A percentile compares a stretch with the other conserved stretches of the same genome.
Evolutionary conservation across 2,113 vertebrate genomes (phyloP).

Genomic region (Calidris pugnax): DNA sequence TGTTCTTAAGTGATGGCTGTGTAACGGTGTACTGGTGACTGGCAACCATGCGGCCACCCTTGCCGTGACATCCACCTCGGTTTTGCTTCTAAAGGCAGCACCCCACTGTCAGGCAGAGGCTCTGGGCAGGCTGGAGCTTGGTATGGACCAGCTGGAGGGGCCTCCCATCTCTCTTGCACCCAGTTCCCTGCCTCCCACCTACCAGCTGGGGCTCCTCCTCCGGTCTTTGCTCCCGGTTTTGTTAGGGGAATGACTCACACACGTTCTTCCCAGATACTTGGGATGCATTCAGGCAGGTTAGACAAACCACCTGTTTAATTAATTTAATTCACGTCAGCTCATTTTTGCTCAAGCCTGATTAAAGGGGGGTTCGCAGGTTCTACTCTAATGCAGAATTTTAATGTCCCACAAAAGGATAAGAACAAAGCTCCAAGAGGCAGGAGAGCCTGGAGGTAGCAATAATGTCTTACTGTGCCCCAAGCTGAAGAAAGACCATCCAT

Average conservation of each 20-base stretch:
- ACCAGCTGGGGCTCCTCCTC: constrained; percentile 34
- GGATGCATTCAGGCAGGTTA: neutral
- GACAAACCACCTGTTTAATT: neutral
- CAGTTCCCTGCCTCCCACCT: neutral
- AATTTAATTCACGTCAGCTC: neutral
- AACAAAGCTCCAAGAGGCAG: neutral
- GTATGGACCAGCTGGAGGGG: neutral
- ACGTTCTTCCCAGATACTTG: neutral
- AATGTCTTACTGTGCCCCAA: neutral
- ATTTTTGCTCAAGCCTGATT: neutral
- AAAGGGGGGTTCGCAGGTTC: neutral
- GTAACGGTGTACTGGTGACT: neutral
- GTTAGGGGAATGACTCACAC: neutral
- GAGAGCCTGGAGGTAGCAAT: neutral
- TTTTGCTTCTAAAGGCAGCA: neutral
- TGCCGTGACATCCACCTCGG: accelerated
- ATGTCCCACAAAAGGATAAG: neutral
- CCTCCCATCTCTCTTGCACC: neutral
- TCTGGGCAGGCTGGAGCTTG: neutral
- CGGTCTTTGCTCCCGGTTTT: neutral
- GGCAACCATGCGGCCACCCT: neutral
- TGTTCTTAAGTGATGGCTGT: neutral
- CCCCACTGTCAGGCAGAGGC: accelerated
- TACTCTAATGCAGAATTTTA: neutral
- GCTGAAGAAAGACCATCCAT: neutral